Evolutionary conservation across 2,113 vertebrate species (phyloP).

Genomic region (Ictalurus punctatus): DNA sequence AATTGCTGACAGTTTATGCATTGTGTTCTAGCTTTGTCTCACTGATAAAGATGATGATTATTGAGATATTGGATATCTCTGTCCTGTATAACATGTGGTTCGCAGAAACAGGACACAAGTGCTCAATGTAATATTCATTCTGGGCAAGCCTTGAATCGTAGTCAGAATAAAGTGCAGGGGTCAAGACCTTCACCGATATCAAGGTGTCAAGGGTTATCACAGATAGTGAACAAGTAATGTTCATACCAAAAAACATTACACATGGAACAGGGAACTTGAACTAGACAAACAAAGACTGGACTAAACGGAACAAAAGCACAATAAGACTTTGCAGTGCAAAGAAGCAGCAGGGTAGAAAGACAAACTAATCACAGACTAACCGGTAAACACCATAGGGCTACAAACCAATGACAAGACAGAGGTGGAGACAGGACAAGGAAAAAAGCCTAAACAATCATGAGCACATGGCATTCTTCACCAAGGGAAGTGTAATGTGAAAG

Average conservation of each 20-base stretch:
- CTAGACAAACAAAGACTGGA: neutral
- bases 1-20: slow-evolving; percentile 46
- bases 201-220: slow-evolving; percentile 1
- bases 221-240: neutral
- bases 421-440: neutral
- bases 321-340: neutral
- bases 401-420: neutral
- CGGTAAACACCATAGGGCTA: neutral
- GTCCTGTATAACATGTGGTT: neutral
- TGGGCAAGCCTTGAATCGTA: neutral
- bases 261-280: neutral
- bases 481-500: neutral
- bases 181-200: neutral
- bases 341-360: neutral
- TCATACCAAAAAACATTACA: neutral
- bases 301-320: neutral
- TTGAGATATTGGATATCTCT: slow-evolving; percentile 4
- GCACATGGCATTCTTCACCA: neutral
- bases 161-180: neutral
- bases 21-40: slow-evolving; percentile 29
- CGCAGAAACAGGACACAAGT: neutral
- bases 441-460: neutral
- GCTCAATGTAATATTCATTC: neutral
- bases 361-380: neutral
- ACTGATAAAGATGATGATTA: slow-evolving; percentile 27